Evolutionary conservation across 2,888 invertebrate genomes (phyloP).

Genomic region (Scelioninae gen. 1): DNA sequence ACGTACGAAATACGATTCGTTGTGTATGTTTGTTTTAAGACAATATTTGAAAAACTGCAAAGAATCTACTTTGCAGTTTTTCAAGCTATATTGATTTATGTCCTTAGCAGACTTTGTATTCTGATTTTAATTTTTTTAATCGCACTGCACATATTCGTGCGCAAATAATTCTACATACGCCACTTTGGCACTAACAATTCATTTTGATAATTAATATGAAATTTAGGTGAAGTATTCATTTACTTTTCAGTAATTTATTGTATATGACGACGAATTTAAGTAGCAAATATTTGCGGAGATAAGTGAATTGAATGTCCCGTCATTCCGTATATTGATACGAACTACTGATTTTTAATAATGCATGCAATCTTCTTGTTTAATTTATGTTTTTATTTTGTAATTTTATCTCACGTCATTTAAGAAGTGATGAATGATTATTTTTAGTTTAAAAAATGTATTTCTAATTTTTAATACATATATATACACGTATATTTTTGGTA

Average conservation of each 20-base stretch:
- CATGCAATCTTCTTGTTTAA: neutral
- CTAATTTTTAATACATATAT: too few species aligned
- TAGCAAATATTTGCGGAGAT: neutral
- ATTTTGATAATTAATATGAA: too few species aligned
- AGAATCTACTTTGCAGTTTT: slow-evolving; percentile 38
- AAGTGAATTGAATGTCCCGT: slow-evolving; percentile 8
- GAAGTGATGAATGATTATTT: too few species aligned
- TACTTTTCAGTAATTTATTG: neutral
- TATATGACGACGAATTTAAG: neutral
- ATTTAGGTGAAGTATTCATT: neutral
- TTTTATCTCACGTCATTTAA: too few species aligned
- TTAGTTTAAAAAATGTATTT: too few species aligned
- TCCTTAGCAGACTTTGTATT: slow-evolving; percentile 15
- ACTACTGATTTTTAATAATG: slow-evolving; percentile 34
- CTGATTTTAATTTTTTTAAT: slow-evolving; percentile 16
- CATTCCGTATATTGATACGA: slow-evolving; percentile 35
- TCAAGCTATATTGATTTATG: slow-evolving; percentile 28
- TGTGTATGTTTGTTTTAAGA: slow-evolving; percentile 23
- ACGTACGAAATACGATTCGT: neutral
- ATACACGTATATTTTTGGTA: too few species aligned
- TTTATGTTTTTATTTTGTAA: neutral
- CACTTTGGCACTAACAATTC: too few species aligned
- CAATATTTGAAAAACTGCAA: slow-evolving; percentile 54
- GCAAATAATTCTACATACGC: too few species aligned
- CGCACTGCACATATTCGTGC: neutral